Base-by-base conservation (phyloP, 2,113 vertebrate genomes). In the Psephotus haematonotus region DNA sequence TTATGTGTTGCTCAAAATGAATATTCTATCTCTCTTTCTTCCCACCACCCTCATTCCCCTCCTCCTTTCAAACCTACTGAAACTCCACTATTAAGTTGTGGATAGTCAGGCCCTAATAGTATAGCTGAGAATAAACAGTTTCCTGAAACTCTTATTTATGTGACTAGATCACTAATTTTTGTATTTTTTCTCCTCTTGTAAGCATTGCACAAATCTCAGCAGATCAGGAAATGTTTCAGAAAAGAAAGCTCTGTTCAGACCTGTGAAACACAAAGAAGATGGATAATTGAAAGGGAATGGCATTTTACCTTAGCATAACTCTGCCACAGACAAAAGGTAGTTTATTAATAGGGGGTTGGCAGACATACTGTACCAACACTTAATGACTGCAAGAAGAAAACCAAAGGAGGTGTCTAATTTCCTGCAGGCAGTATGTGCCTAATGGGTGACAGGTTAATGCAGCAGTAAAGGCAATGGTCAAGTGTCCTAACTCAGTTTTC, bases 291-390 rank as follows among this genome's bases (percentile, higher is more conserved):
- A 82, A 20, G 18, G 55, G 47, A 60, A 65, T 0, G 4, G 50
- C 41, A 79, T 90, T 92, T 96, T 95, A 60, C 95, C 89, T 83
- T 65, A 27, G 47, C 43, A 29, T 89, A 82, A 75, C 64, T 20
- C 39, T 46, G 31, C 2, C 2, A 60, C 65, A 91, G 70, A 81
- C 47, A 79, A 74, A 91, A 84, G 37, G 49, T 86, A 49, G 68
- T 93, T 94, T 97, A 97, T 96, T 97, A 97, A 96, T 96, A 97
- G 93, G 62, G 25, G 10, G 93, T 95, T 96, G 95, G 87, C 94
- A 95, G 89, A 91, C 87, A 90, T 35, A 44, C 70, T 90, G 83
- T 57, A 93, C 89, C 68, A 85, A 41, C 81, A 31, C 84, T 94
- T 81, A 55, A 85, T 67, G 94, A 75, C 47, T 89, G 47, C 82